Conservation (phyloP, 2,888 invertebrate genomes). For the Chloromyia formosa region DNA sequence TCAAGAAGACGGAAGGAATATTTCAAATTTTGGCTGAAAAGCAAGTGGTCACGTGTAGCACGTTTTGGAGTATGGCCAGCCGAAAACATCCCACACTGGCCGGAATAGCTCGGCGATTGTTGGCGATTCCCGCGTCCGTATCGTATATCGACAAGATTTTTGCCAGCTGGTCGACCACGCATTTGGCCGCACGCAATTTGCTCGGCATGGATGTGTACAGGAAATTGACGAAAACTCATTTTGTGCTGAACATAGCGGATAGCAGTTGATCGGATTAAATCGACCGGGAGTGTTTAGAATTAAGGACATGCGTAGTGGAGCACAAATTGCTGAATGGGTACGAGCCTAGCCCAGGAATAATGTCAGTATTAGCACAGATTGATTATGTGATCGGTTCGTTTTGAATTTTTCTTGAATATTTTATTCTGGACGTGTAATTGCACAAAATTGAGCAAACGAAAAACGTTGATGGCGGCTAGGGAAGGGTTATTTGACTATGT, state of each 20-base stretch:
- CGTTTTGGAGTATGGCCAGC: slow-evolving; percentile 42
- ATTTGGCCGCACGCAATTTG: slow-evolving; percentile 36
- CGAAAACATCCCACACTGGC: slow-evolving; percentile 35
- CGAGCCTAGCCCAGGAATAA: too few species aligned
- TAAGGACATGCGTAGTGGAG: too few species aligned
- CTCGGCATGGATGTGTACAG: slow-evolving; percentile 40
- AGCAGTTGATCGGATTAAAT: not conserved
- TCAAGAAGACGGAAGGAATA: slow-evolving; percentile 25
- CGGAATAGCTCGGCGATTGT: slow-evolving; percentile 13
- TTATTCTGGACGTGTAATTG: too few species aligned
- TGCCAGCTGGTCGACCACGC: slow-evolving; percentile 15
- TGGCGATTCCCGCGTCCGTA: slow-evolving; percentile 32
- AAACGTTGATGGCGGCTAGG: too few species aligned
- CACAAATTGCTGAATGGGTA: too few species aligned
- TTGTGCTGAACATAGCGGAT: slow-evolving; percentile 31
- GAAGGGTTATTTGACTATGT: too few species aligned
- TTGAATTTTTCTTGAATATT: too few species aligned
- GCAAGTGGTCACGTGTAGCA: slow-evolving; percentile 32
- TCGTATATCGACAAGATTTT: slow-evolving; percentile 42
- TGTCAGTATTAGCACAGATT: too few species aligned
- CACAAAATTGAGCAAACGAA: too few species aligned
- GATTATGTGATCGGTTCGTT: too few species aligned
- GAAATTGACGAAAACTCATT: slow-evolving; percentile 41
- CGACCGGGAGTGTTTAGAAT: too few species aligned
- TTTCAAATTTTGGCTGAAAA: slow-evolving; percentile 34